Conservation (phyloP, 2,113 vertebrate genomes). For the Turdus rufiventris region DNA sequence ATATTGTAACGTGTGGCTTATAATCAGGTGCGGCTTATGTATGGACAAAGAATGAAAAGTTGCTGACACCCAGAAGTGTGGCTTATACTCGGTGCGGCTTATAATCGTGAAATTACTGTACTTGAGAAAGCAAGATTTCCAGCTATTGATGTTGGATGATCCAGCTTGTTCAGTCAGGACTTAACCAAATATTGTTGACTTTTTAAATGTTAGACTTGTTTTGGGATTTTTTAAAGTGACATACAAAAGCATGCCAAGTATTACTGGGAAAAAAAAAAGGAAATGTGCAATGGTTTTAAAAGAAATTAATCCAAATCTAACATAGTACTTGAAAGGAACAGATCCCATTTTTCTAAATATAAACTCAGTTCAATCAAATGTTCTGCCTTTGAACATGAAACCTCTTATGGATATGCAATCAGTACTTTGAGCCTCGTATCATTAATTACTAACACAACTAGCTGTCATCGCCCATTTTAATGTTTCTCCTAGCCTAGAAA, state of each 20-base stretch:
- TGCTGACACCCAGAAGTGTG: too few relatives aligned
- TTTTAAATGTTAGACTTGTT: background rate
- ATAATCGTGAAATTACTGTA: too few relatives aligned
- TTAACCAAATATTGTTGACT: background rate
- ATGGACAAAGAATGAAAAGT: too few relatives aligned
- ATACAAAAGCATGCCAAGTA: background rate
- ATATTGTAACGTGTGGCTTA: too few relatives aligned
- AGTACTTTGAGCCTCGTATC: slow-evolving; percentile 17
- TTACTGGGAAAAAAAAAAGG: background rate
- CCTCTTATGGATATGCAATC: slow-evolving; percentile 18
- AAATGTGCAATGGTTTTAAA: background rate
- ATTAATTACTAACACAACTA: slow-evolving; percentile 42
- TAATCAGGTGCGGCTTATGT: too few relatives aligned
- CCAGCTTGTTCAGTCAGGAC: background rate
- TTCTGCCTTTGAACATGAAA: slow-evolving; percentile 34
- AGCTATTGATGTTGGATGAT: background rate
- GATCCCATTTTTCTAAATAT: background rate
- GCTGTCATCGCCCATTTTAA: background rate
- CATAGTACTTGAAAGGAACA: background rate
- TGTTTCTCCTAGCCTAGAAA: slow-evolving; percentile 6
- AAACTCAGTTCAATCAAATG: slow-evolving; percentile 9
- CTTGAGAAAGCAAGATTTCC: background rate
- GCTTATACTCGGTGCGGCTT: too few relatives aligned
- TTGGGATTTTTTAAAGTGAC: background rate
- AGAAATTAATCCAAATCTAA: background rate